Percentiles rank a stretch among this genome's conserved stretches.
These are phyloP conservation scores for Zaprionus kolodkinae DNA, from an alignment of 1,140 invertebrate species.

Conservation along the genomic window DNA sequence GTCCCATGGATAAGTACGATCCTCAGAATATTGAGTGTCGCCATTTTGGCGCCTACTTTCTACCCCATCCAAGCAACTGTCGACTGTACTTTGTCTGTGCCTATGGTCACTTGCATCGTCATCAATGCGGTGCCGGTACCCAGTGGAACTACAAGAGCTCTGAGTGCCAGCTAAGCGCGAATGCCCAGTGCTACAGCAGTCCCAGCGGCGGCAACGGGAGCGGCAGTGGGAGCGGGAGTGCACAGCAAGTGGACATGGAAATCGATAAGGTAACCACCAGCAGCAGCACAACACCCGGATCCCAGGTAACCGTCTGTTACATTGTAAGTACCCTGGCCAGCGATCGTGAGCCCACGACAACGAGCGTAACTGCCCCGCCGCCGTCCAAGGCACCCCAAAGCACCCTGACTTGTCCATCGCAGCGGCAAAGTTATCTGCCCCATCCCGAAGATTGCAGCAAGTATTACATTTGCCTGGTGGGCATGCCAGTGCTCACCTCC, in stretches of 20 bases:
- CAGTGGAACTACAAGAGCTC: constrained; percentile 65
- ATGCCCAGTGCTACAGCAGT: constrained; percentile 56
- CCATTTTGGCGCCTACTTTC: constrained; percentile 76
- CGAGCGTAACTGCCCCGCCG: constrained; percentile 6
- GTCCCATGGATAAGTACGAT: constrained; percentile 71
- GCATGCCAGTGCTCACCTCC: constrained; percentile 70
- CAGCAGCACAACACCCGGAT: constrained; percentile 34
- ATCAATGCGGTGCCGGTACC: constrained; percentile 69
- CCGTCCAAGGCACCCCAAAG: constrained; percentile 31
- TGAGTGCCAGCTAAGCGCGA: constrained; percentile 56
- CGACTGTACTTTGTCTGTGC: constrained; percentile 73
- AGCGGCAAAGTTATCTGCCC: constrained; percentile 67
- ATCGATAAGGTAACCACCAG: neutral
- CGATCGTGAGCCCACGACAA: constrained; percentile 7
- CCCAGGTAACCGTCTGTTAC: constrained; percentile 63
- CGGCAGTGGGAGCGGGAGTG: neutral
- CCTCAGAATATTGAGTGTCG: constrained; percentile 66
- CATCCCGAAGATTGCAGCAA: constrained; percentile 73
- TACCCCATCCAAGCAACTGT: constrained; percentile 75
- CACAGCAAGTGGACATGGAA: neutral
- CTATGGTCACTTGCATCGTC: constrained; percentile 70
- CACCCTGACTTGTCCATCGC: constrained; percentile 54
- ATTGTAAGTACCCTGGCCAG: constrained; percentile 45
- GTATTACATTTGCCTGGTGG: constrained; percentile 77
- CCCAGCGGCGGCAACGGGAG: too few relatives aligned